phyloP scores from a whole-genome alignment of 2,113 vertebrate species.

The Apeltes quadracus region DNA sequence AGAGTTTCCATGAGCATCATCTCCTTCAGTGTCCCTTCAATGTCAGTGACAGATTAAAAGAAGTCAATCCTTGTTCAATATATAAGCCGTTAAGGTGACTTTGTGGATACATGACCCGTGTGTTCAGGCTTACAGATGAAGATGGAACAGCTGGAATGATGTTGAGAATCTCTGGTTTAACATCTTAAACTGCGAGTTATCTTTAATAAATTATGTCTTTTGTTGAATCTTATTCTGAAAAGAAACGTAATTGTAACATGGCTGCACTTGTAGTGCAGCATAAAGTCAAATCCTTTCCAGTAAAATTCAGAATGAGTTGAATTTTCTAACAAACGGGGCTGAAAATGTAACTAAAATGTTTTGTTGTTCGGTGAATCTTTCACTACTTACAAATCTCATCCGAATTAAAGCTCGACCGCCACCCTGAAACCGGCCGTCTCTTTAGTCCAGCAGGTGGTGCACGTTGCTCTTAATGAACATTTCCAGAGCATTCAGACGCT shows the following conservation, averaged over 20 bases:
- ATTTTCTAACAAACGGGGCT: not conserved
- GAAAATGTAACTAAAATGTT: not conserved
- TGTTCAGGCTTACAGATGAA: too few relatives aligned
- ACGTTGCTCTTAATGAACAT: not conserved
- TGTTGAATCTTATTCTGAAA: not conserved
- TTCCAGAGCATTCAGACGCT: not conserved
- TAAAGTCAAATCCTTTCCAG: not conserved
- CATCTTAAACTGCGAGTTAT: not conserved
- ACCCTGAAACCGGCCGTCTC: too few relatives aligned
- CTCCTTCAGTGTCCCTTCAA: too few relatives aligned
- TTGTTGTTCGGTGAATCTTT: not conserved
- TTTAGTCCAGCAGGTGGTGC: conserved; percentile 41
- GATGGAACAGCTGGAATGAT: not conserved
- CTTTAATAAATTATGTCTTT: not conserved
- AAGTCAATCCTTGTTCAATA: not conserved
- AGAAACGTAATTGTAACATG: not conserved
- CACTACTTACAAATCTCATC: not conserved
- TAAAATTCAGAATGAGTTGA: not conserved
- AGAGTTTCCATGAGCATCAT: too few relatives aligned
- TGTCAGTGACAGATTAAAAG: not conserved
- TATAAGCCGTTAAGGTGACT: not conserved
- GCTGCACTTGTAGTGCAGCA: not conserved
- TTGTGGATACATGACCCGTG: not conserved
- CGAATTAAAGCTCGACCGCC: too few relatives aligned
- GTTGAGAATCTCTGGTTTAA: not conserved